Evolutionary conservation across 2,797 vertebrate species (phyloP).

Genomic region (Phataginus tricuspis): DNA sequence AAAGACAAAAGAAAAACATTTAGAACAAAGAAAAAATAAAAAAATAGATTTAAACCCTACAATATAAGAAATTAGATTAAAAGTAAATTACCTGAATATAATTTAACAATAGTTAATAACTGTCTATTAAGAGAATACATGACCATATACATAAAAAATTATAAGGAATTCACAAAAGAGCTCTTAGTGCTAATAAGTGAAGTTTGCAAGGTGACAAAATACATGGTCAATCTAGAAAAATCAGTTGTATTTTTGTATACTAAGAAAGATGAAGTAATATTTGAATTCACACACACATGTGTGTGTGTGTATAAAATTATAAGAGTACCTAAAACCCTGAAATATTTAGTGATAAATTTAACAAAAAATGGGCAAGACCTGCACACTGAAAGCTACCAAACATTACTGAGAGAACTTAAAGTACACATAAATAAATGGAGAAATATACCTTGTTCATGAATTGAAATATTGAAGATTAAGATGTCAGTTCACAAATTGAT

Average conservation of each 20-base stretch:
- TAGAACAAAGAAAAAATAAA: not conserved
- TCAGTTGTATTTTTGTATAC: not conserved
- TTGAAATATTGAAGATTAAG: not conserved
- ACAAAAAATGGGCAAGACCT: not conserved
- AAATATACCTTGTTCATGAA: not conserved
- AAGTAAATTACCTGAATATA: not conserved
- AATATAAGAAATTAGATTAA: not conserved
- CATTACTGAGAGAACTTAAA: not conserved
- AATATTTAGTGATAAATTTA: not conserved
- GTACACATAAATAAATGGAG: not conserved
- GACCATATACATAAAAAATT: not conserved
- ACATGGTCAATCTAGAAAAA: not conserved
- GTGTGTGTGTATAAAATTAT: not conserved
- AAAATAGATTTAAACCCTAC: not conserved
- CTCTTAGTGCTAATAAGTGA: not conserved
- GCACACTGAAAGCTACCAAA: not conserved
- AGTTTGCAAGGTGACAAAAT: not conserved
- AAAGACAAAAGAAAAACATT: not conserved
- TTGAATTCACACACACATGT: not conserved
- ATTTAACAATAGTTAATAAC: not conserved
- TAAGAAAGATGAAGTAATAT: not conserved
- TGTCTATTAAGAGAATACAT: not conserved
- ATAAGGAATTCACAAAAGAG: not conserved
- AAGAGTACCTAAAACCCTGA: not conserved
- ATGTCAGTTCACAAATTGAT: not conserved